A percentile compares a stretch with the other conserved stretches of the same genome.
phyloP scores from a whole-genome alignment of 2,113 vertebrate genomes.

The Acanthochromis polyacanthus region DNA sequence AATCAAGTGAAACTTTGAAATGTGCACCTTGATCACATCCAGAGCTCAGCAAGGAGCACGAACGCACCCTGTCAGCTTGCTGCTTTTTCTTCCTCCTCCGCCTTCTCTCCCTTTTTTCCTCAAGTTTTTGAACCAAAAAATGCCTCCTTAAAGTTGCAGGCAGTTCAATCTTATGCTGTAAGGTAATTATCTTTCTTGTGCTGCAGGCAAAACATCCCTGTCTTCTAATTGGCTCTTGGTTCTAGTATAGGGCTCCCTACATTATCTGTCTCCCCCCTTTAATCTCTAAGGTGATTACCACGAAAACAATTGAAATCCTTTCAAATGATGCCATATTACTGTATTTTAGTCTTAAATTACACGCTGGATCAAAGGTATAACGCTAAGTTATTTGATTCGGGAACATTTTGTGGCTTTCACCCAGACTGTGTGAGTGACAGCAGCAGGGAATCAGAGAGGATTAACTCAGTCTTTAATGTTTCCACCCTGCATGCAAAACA shows the following conservation, averaged over 20 bases:
- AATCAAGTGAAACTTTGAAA: slow-evolving; percentile 27
- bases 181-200: not conserved
- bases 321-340: slow-evolving; percentile 25
- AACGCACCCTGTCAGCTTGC: not conserved
- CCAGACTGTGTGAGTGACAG: slow-evolving; percentile 68
- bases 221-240: not conserved
- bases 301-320: slow-evolving; percentile 28
- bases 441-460: slow-evolving; percentile 68
- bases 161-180: not conserved
- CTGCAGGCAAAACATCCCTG: not conserved
- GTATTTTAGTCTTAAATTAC: slow-evolving; percentile 36
- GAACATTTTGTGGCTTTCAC: slow-evolving; percentile 56
- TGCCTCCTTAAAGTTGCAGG: not conserved
- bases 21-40: slow-evolving; percentile 13
- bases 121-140: not conserved
- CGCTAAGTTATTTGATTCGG: slow-evolving; percentile 34
- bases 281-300: slow-evolving; percentile 19
- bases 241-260: not conserved
- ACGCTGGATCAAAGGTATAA: slow-evolving; percentile 25
- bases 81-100: not conserved
- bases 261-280: not conserved
- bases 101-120: not conserved
- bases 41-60: slow-evolving; percentile 3
- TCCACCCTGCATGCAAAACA: slow-evolving; percentile 66
- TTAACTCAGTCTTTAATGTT: slow-evolving; percentile 72